phyloP scores from a whole-genome alignment of 92 coral and sea anemone genomes.

The Zoanthus sociatus region DNA sequence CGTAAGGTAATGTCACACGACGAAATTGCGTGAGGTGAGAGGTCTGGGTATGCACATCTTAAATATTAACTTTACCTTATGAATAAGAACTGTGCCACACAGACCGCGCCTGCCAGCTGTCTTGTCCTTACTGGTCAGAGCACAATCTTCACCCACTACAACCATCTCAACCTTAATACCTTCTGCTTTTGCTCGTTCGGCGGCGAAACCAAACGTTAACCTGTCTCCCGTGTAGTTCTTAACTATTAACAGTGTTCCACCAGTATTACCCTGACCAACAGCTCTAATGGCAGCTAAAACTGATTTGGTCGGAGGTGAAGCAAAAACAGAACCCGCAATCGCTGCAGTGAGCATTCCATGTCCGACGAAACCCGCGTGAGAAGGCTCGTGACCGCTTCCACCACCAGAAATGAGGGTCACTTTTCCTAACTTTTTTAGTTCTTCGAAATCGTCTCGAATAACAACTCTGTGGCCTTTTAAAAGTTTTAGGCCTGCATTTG shows the following conservation, averaged over 20 bases:
- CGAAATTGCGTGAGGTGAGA: neutral
- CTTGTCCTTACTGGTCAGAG: conserved; percentile 91
- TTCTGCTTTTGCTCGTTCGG: conserved; percentile 93
- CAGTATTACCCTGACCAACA: conserved; percentile 80
- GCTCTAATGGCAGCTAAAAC: conserved; percentile 95
- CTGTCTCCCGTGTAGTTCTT: conserved; percentile 98
- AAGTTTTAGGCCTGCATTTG: conserved; percentile 83
- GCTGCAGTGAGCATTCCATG: conserved; percentile 97
- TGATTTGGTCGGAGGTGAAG: conserved; percentile 96
- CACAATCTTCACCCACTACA: conserved; percentile 97
- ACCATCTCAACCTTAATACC: conserved; percentile 94
- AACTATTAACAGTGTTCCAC: conserved; percentile 91
- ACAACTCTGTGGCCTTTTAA: conserved; percentile 89
- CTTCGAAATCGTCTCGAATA: conserved; percentile 78
- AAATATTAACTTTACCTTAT: conserved; percentile 70
- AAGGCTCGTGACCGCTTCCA: conserved; percentile 98
- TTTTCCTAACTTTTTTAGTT: conserved; percentile 76
- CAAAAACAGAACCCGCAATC: conserved; percentile 93
- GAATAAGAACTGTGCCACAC: conserved; percentile 96
- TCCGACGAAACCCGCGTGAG: conserved; percentile 96
- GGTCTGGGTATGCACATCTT: neutral
- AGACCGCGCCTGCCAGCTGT: conserved; percentile 98
- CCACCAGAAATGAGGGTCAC: conserved; percentile 95
- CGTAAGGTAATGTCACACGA: too few relatives aligned
- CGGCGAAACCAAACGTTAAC: conserved; percentile 96